Evolutionary conservation across 2,797 vertebrate species (phyloP).

Genomic region (Chromis chromis): DNA sequence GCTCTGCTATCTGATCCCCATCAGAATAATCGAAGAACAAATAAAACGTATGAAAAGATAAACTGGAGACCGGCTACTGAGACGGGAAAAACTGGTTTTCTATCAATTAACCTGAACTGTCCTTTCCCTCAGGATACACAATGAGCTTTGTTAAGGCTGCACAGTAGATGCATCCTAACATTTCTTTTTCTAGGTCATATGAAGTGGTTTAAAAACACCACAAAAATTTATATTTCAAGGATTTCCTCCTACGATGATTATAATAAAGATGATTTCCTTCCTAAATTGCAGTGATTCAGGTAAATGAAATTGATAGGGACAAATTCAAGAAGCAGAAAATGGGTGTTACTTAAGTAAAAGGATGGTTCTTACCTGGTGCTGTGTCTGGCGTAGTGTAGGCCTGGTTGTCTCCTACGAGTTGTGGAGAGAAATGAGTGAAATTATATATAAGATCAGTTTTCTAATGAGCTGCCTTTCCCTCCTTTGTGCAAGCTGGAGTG

Average conservation of each 20-base stretch:
- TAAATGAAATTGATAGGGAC: background rate
- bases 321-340: background rate
- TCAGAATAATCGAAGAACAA: slow-evolving; percentile 40
- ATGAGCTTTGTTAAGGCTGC: slow-evolving; percentile 35
- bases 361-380: slow-evolving; percentile 61
- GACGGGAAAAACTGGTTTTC: slow-evolving; percentile 76
- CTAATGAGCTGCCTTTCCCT: slow-evolving; percentile 24
- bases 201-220: background rate
- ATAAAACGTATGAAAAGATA: slow-evolving; percentile 43
- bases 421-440: slow-evolving; percentile 37
- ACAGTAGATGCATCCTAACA: background rate
- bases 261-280: background rate
- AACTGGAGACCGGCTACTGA: slow-evolving; percentile 2
- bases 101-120: slow-evolving; percentile 49
- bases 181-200: background rate
- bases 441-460: slow-evolving; percentile 6
- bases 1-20: slow-evolving; percentile 30
- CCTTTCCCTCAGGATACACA: slow-evolving; percentile 35
- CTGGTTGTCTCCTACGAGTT: slow-evolving; percentile 47
- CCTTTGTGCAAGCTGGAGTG: slow-evolving; percentile 41
- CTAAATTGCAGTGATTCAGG: background rate
- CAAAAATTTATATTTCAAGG: background rate
- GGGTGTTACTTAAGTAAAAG: background rate
- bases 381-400: slow-evolving; percentile 31
- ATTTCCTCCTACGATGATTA: background rate